Evolutionary conservation across 1,140 invertebrate species (phyloP).

Genomic region (Eriosoma lanigerum): DNA sequence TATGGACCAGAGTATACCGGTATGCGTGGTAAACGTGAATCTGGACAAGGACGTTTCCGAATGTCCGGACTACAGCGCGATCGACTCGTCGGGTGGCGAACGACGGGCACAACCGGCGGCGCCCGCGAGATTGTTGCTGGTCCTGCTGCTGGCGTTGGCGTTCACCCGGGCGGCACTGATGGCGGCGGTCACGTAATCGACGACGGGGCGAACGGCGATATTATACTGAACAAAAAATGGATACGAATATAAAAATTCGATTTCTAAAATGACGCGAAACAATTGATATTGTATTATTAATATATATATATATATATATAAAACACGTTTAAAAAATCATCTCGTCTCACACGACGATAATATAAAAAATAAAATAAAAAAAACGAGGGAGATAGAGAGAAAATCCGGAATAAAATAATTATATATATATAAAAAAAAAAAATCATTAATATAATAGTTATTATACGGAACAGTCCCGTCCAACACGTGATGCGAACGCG

Average conservation of each 20-base stretch:
- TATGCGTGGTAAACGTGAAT: neutral
- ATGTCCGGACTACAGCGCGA: constrained; percentile 56
- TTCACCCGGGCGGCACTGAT: neutral
- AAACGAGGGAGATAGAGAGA: too few species aligned
- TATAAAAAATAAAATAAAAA: too few species aligned
- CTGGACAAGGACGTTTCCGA: neutral
- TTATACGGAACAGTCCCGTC: neutral
- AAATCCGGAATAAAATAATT: too few species aligned
- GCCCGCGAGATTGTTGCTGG: too few species aligned
- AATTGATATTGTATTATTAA: neutral
- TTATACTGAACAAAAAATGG: too few species aligned
- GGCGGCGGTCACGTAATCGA: constrained; percentile 11
- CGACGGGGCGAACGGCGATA: neutral
- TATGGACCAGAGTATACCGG: neutral
- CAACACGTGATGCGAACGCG: neutral
- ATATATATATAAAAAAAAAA: neutral
- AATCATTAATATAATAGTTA: neutral
- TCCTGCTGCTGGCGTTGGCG: neutral
- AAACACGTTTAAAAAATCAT: neutral
- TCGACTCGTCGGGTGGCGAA: neutral
- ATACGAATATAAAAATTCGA: neutral
- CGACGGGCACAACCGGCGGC: neutral
- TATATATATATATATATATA: neutral
- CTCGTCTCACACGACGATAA: neutral
- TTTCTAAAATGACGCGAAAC: neutral